phyloP scores from a whole-genome alignment of 2,113 vertebrate genomes.

The Papio anubis region DNA sequence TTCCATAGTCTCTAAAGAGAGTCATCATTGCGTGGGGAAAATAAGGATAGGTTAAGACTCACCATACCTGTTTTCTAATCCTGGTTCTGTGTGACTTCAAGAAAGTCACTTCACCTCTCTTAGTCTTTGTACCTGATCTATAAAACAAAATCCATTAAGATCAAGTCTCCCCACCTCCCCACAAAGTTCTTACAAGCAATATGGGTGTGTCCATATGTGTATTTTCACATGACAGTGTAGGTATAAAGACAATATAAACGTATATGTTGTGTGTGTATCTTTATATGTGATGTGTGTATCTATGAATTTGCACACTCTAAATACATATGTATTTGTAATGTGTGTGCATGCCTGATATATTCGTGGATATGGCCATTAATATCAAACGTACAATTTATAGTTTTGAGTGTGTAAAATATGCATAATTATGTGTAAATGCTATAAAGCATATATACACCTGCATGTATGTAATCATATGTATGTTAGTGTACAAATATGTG shows the following conservation, averaged over 20 bases:
- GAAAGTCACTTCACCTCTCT: not conserved
- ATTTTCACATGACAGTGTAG: not conserved
- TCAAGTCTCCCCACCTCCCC: fast-evolving
- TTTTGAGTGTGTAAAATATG: not conserved
- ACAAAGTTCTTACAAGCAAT: not conserved
- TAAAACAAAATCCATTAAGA: not conserved
- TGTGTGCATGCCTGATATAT: not conserved
- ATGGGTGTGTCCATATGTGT: not conserved
- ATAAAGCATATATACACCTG: not conserved
- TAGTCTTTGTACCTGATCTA: not conserved
- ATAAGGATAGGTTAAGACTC: not conserved
- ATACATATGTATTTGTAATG: not conserved
- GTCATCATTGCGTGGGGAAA: not conserved
- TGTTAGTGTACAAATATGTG: not conserved
- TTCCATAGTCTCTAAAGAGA: not conserved
- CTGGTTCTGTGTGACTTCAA: not conserved
- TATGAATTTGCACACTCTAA: not conserved
- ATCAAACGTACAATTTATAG: not conserved
- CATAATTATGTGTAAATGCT: not conserved
- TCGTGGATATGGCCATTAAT: not conserved
- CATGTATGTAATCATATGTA: not conserved
- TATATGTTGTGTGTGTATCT: fast-evolving
- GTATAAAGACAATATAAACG: not conserved
- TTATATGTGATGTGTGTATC: fast-evolving
- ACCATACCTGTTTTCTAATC: not conserved